Conservation (phyloP, 2,113 vertebrate species). For the Microcebus jonahi region DNA sequence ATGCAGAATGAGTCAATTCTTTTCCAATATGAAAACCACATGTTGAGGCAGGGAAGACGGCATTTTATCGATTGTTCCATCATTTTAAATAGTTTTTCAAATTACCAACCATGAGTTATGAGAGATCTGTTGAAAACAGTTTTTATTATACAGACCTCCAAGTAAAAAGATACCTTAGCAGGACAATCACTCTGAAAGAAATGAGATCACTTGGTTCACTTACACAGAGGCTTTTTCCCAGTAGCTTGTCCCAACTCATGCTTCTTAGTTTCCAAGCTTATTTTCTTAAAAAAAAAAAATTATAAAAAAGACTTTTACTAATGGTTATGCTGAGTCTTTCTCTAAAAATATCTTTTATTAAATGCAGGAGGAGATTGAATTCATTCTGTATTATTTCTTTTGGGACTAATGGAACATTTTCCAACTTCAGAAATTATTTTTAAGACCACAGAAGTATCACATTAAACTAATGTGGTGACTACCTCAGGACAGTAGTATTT, state of each 20-base stretch:
- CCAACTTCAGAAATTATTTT: slow-evolving; percentile 73
- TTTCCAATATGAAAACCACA: slow-evolving; percentile 63
- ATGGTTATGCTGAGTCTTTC: slow-evolving; percentile 56
- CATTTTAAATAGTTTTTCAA: slow-evolving; percentile 56
- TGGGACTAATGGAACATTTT: slow-evolving; percentile 72
- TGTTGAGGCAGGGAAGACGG: neutral
- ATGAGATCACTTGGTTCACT: slow-evolving; percentile 2
- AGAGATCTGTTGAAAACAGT: slow-evolving; percentile 44
- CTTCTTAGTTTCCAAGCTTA: slow-evolving; percentile 34
- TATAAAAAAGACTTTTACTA: slow-evolving; percentile 53
- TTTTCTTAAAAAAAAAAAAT: slow-evolving; percentile 33
- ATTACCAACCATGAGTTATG: slow-evolving; percentile 34
- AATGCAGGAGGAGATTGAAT: slow-evolving; percentile 62
- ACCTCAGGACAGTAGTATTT: slow-evolving; percentile 72
- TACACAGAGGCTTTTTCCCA: slow-evolving; percentile 19
- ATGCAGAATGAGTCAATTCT: slow-evolving; percentile 26
- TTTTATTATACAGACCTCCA: neutral
- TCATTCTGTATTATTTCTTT: slow-evolving; percentile 73
- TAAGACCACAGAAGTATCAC: slow-evolving; percentile 73
- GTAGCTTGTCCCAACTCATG: neutral
- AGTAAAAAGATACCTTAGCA: slow-evolving; percentile 37
- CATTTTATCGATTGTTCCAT: slow-evolving; percentile 59
- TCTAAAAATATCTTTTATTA: slow-evolving; percentile 79
- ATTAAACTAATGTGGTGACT: slow-evolving; percentile 68
- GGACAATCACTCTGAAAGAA: neutral